Evolutionary conservation across 2,888 invertebrate genomes (phyloP), one percentile per base, ranked within the genome.

Genomic region (Lasioglossum oenotherae): DNA sequence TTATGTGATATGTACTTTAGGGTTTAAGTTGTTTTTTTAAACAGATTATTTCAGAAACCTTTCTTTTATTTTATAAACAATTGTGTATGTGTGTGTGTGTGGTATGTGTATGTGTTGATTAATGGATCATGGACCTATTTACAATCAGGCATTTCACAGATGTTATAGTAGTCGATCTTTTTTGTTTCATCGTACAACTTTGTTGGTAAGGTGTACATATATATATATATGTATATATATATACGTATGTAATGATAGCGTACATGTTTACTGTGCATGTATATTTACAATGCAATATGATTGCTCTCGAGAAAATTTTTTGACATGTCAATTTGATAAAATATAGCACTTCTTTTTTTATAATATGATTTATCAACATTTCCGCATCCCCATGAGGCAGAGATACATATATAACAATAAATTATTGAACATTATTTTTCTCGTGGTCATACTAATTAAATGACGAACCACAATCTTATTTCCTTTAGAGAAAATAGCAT

Each of bases 1-100:
- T 89, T 82, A 87, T 88, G 71, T 85, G 90, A 90, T 90, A 90
- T 90, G 88, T 87, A 88, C 85, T 82, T 86, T 78, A 87, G 84
- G 84, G 49, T 88, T 90, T 31, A 57, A 88, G 82, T 82, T 44
- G 44, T 44, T 44, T 87, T 88, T 57, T 57, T 80, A 78, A 82
- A 84, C 85, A 85, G 69, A 80, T 85, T 80, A 57, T 78, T 67
- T 69, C 74, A 78, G 80, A 86, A 80, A 85, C 80, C 53, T 79
- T 78, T 81, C 78, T 16, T 87, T 86, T 84, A 86, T 82, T 89
- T 89, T 83, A 60, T 85, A 73, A 87, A 85, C 87, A 84, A 71
- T 76, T 72, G 80, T 44, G 44, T 44, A 4, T 44, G 10, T 44
- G 3, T 44, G 14, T 35, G 38, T 83, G 57, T 87, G 80, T 78